These are phyloP conservation scores for Orchesellides sinensis DNA, from an alignment of 2,888 invertebrate genomes.

Conservation along the genomic window DNA sequence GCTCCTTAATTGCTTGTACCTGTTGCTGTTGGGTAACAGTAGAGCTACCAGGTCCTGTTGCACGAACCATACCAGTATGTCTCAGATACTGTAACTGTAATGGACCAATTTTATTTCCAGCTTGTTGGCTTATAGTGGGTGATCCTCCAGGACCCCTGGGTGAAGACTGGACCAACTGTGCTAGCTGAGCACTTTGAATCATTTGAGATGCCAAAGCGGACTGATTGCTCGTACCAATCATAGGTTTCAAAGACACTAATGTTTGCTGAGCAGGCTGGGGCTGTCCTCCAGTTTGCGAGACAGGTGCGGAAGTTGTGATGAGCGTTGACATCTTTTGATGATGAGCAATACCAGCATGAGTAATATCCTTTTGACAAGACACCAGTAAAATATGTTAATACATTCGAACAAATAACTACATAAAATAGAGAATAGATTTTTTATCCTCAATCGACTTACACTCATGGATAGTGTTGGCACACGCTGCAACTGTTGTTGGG, in stretches of 20 bases:
- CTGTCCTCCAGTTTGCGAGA: neutral
- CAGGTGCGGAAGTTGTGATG: slow-evolving; percentile 29
- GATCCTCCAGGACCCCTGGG: slow-evolving; percentile 17
- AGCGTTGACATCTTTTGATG: no score
- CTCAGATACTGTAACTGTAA: slow-evolving; percentile 56
- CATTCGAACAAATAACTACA: neutral
- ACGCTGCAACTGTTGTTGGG: slow-evolving; percentile 12
- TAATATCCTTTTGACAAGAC: slow-evolving; percentile 27
- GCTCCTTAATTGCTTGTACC: slow-evolving; percentile 56
- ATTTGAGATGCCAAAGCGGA: slow-evolving; percentile 44
- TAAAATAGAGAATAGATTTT: no score
- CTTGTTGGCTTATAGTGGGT: slow-evolving; percentile 31
- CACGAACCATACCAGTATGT: slow-evolving; percentile 50
- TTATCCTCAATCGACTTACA: slow-evolving; percentile 7
- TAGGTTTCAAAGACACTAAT: slow-evolving; percentile 62
- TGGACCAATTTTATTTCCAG: slow-evolving; percentile 27
- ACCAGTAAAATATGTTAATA: neutral
- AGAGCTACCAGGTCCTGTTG: slow-evolving; percentile 21
- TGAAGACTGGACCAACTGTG: slow-evolving; percentile 42
- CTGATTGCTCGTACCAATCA: slow-evolving; percentile 27
- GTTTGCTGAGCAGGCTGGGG: slow-evolving; percentile 38
- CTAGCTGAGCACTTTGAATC: slow-evolving; percentile 16
- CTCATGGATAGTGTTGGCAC: slow-evolving; percentile 41
- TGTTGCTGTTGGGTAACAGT: slow-evolving; percentile 60
- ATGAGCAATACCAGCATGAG: no score